Base-by-base conservation (phyloP, 2,797 vertebrate species). In the Helostoma temminkii region DNA sequence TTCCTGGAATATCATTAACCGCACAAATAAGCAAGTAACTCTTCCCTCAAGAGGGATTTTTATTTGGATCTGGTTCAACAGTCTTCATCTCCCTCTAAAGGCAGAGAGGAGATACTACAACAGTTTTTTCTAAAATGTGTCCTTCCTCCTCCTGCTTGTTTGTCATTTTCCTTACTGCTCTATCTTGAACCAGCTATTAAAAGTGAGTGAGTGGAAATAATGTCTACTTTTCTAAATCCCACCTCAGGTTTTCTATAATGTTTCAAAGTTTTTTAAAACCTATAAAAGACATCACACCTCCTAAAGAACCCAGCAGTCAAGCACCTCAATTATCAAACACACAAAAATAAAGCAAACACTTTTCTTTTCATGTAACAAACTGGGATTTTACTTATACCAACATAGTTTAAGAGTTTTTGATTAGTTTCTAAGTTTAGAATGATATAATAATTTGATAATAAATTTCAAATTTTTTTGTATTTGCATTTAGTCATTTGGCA, bases 1-100 rank as follows among this genome's bases (percentile, higher is more conserved):
- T 12, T 16, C 4, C 53, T 10, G 2, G 4, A 56, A 16, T 14
- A 61, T 26, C 42, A 59, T 65, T 32, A 45, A 60, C 56, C 48
- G 22, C 43, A 19, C 15, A 39, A 37, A 55, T 24, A 22, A 26
- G 12, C 19, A 4, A 22, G 41, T 46, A 46, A 21, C 12, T n/a
- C 7, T 28, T 10, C 22, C 16, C 18, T 30, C 22, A 6, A 42
- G 11, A 28, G 26, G 19, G 22, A 43, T 28, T 9, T 19, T 32
- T 0, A 34, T 14, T 21, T 42, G 9, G 48, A 39, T 46, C 1
- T 21, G 32, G 76, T 85, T 84, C n/a, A 46, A 18, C 0, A 65
- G 85, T 66, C 82, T 85, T 39, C 11, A 78, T n/a, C 80, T 61
- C 84, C 83, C 80, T 89, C 91, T 91, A 82, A 85, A 71, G 88